Conservation (phyloP, 2,888 invertebrate species). For the Calameuta filiformis region DNA sequence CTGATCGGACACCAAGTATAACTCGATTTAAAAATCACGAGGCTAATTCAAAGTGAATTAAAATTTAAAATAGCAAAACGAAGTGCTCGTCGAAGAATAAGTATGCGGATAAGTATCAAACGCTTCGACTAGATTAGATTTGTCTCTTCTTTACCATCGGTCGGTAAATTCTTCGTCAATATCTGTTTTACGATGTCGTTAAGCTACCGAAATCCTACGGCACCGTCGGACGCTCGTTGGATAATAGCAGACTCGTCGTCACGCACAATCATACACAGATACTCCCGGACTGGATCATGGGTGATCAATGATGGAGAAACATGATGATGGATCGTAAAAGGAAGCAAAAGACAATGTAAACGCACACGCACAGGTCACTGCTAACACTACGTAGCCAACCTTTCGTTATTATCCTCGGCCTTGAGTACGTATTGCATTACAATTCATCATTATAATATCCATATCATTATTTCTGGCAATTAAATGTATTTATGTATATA, state of each 20-base stretch:
- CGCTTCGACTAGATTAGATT: background rate
- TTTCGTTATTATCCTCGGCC: conserved; percentile 28
- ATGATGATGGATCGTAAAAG: background rate
- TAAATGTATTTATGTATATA: conserved; percentile 49
- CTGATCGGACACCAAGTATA: background rate
- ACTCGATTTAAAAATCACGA: background rate
- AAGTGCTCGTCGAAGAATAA: background rate
- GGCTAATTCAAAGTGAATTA: background rate
- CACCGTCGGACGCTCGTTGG: background rate
- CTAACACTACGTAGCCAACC: conserved; percentile 45
- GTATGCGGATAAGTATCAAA: background rate
- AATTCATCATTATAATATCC: conserved; percentile 45
- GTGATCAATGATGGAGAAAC: background rate
- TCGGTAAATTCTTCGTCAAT: background rate
- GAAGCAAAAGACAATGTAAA: background rate
- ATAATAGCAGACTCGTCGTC: conserved; percentile 21
- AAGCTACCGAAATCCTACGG: background rate
- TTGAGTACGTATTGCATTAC: conserved; percentile 60
- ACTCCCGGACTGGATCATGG: background rate
- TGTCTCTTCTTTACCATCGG: background rate
- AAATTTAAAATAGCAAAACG: background rate
- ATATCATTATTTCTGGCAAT: conserved; percentile 36
- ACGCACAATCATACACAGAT: conserved; percentile 19
- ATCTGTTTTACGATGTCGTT: background rate
- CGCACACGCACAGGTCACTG: conserved; percentile 32